These are phyloP conservation scores for Xenopus tropicalis DNA, from an alignment of 2,113 vertebrate genomes.

Conservation along the genomic window UCB_Xtro_10.0 CM004447.2:8074501-8075000, in stretches of 20 bases:
- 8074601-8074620: constrained; percentile 91
- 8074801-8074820: constrained; percentile 73
- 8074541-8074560: neutral
- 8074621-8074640: constrained; percentile 61
- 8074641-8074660: neutral
- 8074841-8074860: constrained; percentile 80
- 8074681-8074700: too few species aligned
- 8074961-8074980: too few species aligned
- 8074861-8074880: constrained; percentile 84
- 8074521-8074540: neutral
- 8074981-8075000: too few species aligned
- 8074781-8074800: too few species aligned
- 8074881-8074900: constrained; percentile 78
- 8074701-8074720: too few species aligned
- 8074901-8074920: too few species aligned
- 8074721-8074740: too few species aligned
- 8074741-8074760: too few species aligned
- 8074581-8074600: constrained; percentile 78
- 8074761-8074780: too few species aligned
- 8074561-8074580: neutral
- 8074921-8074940: too few species aligned
- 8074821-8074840: constrained; percentile 82
- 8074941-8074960: too few species aligned
- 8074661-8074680: too few species aligned
- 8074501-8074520: neutral